Evolutionary conservation across 2,113 vertebrate genomes (phyloP), one percentile per base, ranked within the genome.

Genomic region (Stomatorhinus ivindoensis): DNA sequence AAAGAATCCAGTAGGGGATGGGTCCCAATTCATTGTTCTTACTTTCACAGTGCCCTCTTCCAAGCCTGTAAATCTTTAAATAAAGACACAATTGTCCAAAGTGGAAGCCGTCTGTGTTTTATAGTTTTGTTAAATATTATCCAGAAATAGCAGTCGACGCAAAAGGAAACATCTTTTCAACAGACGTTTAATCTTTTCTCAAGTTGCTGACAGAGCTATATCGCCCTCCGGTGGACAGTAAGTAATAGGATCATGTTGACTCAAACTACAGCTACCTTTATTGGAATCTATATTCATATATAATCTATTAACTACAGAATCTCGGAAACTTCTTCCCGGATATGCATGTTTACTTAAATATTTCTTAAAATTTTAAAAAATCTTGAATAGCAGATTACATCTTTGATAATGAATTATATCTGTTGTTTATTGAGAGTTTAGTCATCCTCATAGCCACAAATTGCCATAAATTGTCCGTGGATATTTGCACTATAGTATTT

Each of bases 31-130:
- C 93, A 93, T 92, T 93, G 95, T 93, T 94, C 92, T 92, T 92
- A 39, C 90, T 93, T 94, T 95, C 92, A 93, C 92, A 89, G 50
- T 92, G 90, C 90, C 91, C 89, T 95, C 93, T 95, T 94, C 93
- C 91, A 87, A 55, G 39, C 21, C 2, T 86, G 42, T 89, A 94
- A 93, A 92, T 89, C 90, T 94, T 94, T 94, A 87, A 96, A 96
- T 96, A 96, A 96, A 96, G 95, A 95, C 42, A 90, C 91, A 93
- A 90, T 92, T 96, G 93, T 94, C 94, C 92, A 93, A 95, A 90
- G 92, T 91, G 88, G 90, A 19, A 91, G 53, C 73, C 93, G 87
- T 53, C 84, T 13, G 91, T 89, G 86, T 86, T 61, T 88, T n/a
- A 15, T 69, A 46, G 53, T 47, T 27, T 48, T 31, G 39, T 42